Evolutionary conservation across 2,113 vertebrate genomes (phyloP).

Genomic region (Felis chaus): DNA sequence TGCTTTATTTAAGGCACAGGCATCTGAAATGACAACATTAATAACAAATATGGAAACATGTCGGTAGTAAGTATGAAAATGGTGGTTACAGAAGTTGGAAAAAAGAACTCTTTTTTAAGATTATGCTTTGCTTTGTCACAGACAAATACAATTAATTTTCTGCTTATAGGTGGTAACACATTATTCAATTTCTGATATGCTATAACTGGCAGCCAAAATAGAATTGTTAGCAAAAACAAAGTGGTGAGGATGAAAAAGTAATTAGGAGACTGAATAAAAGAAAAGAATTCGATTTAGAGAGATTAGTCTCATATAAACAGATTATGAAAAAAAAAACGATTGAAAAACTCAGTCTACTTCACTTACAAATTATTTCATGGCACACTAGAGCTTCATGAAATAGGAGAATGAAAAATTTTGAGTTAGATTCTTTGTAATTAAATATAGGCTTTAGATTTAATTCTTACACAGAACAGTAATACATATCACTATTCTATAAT

Average conservation of each 20-base stretch:
- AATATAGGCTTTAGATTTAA: neutral
- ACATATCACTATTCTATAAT: neutral
- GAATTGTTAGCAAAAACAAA: neutral
- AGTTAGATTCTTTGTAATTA: neutral
- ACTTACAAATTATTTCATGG: conserved; percentile 1
- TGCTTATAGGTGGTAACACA: neutral
- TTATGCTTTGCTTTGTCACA: neutral
- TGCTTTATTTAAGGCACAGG: conserved; percentile 20
- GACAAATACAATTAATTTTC: neutral
- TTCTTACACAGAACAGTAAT: neutral
- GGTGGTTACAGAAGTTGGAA: neutral
- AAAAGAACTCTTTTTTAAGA: neutral
- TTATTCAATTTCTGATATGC: conserved; percentile 1
- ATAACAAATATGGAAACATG: neutral
- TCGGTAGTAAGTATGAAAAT: neutral
- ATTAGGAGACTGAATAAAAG: conserved; percentile 35
- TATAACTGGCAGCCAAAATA: neutral
- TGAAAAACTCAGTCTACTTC: conserved; percentile 47
- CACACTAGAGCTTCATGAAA: conserved; percentile 11
- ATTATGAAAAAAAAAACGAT: neutral
- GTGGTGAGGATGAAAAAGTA: neutral
- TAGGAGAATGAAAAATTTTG: neutral
- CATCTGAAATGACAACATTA: neutral
- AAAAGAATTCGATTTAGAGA: conserved; percentile 33
- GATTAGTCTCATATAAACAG: conserved; percentile 10